A percentile compares a stretch with the other conserved stretches of the same genome.
These are phyloP conservation scores for Thalassophryne amazonica DNA, from an alignment of 2,797 vertebrate genomes.

Conservation along the genomic window DNA sequence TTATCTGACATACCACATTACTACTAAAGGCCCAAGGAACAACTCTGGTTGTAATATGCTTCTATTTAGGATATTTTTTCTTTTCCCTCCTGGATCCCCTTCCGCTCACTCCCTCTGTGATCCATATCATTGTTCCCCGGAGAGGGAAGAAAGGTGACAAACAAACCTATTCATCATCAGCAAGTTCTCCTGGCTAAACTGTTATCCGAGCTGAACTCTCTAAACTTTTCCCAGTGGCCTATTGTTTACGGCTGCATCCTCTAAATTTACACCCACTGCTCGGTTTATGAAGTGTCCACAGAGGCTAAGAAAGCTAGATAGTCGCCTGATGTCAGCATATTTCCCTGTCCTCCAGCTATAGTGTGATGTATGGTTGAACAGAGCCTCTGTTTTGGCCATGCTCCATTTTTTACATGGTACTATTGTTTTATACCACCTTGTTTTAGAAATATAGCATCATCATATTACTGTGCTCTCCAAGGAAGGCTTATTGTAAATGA, in stretches of 20 bases:
- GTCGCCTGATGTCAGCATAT: conserved; percentile 75
- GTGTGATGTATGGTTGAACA: conserved; percentile 67
- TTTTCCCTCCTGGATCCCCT: conserved; percentile 36
- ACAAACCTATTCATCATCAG: conserved; percentile 78
- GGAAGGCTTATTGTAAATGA: conserved; percentile 73
- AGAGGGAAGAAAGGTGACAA: conserved; percentile 74
- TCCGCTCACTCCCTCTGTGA: conserved; percentile 59
- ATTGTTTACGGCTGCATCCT: conserved; percentile 75
- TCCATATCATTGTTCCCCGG: conserved; percentile 74
- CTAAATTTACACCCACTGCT: conserved; percentile 76
- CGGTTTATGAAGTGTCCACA: conserved; percentile 79
- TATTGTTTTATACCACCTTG: conserved; percentile 73
- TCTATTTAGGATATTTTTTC: conserved; percentile 57
- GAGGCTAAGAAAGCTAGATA: conserved; percentile 72
- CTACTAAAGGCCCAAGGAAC: conserved; percentile 44
- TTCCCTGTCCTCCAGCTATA: conserved; percentile 65
- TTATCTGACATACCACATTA: conserved; percentile 55
- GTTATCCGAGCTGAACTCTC: conserved; percentile 77
- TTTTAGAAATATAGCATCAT: conserved; percentile 76
- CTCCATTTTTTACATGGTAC: conserved; percentile 51
- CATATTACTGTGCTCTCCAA: conserved; percentile 66
- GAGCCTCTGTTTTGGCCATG: conserved; percentile 47
- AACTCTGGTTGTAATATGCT: conserved; percentile 48
- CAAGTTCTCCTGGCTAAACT: conserved; percentile 75
- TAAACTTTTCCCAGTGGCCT: conserved; percentile 76